A percentile compares a stretch with the other conserved stretches of the same genome.
Conservation (phyloP, 2,888 invertebrate genomes). For the Euzetes globulus region DNA sequence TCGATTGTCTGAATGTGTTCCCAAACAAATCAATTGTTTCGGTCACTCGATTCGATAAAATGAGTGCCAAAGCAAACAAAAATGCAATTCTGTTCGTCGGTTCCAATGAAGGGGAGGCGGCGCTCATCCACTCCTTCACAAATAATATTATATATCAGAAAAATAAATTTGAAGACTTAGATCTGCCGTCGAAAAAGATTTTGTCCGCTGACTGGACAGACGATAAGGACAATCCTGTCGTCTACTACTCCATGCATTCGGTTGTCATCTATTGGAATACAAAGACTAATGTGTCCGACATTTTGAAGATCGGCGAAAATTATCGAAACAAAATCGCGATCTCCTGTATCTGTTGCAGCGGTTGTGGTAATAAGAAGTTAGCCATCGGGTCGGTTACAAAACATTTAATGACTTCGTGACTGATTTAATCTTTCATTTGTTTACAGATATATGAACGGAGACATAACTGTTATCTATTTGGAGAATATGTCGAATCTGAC, state of each 20-base stretch:
- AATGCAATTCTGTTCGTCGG: not conserved
- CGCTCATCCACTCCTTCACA: not conserved
- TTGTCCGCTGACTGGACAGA: slow-evolving; percentile 1
- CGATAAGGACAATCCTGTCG: not conserved
- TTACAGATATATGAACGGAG: slow-evolving; percentile 31
- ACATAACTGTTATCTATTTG: slow-evolving; percentile 23
- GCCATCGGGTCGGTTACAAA: slow-evolving; percentile 29
- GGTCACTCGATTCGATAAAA: not conserved
- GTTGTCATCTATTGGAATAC: slow-evolving; percentile 28
- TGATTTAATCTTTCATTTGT: not conserved
- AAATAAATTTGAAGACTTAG: not conserved
- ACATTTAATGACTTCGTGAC: not conserved
- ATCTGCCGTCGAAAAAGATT: slow-evolving; percentile 4
- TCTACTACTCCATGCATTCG: slow-evolving; percentile 28
- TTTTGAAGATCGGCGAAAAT: slow-evolving; percentile 20
- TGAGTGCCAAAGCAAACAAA: not conserved
- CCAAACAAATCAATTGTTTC: slow-evolving; percentile 1
- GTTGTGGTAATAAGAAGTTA: slow-evolving; percentile 16
- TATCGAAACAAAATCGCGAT: slow-evolving; percentile 25
- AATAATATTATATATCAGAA: not conserved
- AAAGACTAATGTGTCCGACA: not conserved
- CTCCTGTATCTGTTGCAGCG: not conserved
- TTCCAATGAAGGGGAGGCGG: slow-evolving; percentile 17
- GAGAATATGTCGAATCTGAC: not conserved
- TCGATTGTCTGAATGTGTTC: slow-evolving; percentile 9